Evolutionary conservation across 2,797 vertebrate species (phyloP).

Genomic region (Chelmon rostratus): DNA sequence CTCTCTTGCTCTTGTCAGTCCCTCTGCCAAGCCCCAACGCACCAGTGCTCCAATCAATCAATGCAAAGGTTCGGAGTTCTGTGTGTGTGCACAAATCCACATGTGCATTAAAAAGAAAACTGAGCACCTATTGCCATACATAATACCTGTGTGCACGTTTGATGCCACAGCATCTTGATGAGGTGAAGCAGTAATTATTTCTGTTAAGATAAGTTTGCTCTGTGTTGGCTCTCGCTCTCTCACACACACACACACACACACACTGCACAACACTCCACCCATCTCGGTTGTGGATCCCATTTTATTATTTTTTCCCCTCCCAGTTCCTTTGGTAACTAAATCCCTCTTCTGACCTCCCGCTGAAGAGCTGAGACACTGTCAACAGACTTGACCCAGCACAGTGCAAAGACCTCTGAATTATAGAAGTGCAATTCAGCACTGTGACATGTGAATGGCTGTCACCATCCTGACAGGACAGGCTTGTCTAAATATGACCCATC

Average conservation of each 20-base stretch:
- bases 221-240: slow-evolving; percentile 1
- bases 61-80: neutral
- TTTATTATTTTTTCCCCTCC: slow-evolving; percentile 3
- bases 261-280: slow-evolving; percentile 18
- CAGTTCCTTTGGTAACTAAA: slow-evolving; percentile 52
- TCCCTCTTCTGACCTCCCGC: slow-evolving; percentile 34
- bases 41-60: neutral
- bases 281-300: slow-evolving; percentile 49
- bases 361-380: slow-evolving; percentile 39
- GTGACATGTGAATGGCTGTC: slow-evolving; percentile 57
- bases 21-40: neutral
- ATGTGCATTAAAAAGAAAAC: neutral
- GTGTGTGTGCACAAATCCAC: neutral
- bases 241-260: neutral
- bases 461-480: slow-evolving; percentile 33
- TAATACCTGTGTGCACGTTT: neutral
- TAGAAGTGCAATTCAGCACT: slow-evolving; percentile 18
- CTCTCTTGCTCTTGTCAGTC: neutral
- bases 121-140: neutral
- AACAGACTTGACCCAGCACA: slow-evolving; percentile 35
- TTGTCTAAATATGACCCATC: slow-evolving; percentile 64
- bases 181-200: slow-evolving; percentile 8
- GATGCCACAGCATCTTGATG: neutral
- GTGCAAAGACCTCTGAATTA: slow-evolving; percentile 31
- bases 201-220: slow-evolving; percentile 15